Evolutionary conservation across 2,113 vertebrate genomes (phyloP), one percentile per base, ranked within the genome.

Genomic region (Equus quagga): DNA sequence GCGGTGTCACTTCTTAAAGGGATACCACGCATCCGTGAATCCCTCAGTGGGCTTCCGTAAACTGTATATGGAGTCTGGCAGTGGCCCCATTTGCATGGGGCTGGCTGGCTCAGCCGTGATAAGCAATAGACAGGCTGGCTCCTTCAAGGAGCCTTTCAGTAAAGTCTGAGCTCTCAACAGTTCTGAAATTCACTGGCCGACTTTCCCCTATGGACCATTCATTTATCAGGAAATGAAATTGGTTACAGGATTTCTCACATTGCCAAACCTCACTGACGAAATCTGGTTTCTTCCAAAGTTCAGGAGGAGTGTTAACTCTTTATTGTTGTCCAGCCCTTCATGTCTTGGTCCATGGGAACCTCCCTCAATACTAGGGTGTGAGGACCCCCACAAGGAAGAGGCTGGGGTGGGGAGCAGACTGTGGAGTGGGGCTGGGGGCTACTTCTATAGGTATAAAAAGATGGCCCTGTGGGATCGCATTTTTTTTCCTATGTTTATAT

Each of bases 101-200:
- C 98, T 97, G 96, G 98, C 98, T 97, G 98, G 98, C 99, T 98
- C 98, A 97, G 98, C 98, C 84, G 98, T 89, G 99, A 99, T 99
- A 99, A 99, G 99, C 98, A 82, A 97, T 98, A 99, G 99, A 99
- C 99, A 99, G 98, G 97, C 99, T 99, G 99, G 98, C 99, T 99
- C 99, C 99, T 99, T 98, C 94, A 98, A 98, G 98, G 97, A 98
- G 98, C 95, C 98, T 97, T 98, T 98, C 95, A 96, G 97, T 98
- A 97, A 97, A 96, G 98, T 98, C 98, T 98, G 97, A 98, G 98
- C 98, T 86, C 98, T 99, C 98, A 88, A 88, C 98, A 97, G 97
- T 98, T 98, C 99, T 94, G 97, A 99, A 98, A 98, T 98, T 97
- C 98, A 98, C 98, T 98, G 98, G 98, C 98, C 88, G 97, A 92